phyloP scores from a whole-genome alignment of 1,140 invertebrate genomes.

The Bombus consobrinus region DNA sequence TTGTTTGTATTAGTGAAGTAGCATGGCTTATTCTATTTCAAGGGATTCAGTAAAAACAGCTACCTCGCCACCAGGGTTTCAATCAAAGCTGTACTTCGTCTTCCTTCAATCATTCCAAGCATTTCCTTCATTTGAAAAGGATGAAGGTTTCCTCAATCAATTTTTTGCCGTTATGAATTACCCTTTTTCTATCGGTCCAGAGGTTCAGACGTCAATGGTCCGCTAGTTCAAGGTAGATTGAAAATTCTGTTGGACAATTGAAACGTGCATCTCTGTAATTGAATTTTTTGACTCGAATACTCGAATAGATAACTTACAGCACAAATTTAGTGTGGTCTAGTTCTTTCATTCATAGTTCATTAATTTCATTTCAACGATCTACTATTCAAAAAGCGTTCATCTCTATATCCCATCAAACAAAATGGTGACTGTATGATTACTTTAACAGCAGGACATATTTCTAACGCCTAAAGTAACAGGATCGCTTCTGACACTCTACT shows the following conservation, averaged over 20 bases:
- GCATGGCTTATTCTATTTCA: background rate
- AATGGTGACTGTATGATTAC: background rate
- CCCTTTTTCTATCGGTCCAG: background rate
- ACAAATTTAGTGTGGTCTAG: too few species aligned
- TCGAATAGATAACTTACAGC: too few species aligned
- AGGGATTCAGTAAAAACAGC: background rate
- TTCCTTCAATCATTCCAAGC: background rate
- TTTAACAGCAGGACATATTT: background rate
- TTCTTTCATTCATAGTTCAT: background rate
- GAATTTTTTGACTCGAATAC: too few species aligned
- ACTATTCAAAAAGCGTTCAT: too few species aligned
- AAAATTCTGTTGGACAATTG: background rate
- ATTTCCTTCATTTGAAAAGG: background rate
- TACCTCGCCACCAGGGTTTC: background rate
- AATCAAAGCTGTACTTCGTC: background rate
- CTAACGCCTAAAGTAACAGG: background rate
- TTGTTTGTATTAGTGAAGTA: background rate
- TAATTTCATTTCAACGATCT: background rate
- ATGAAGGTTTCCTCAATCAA: background rate
- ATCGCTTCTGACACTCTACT: slow-evolving; percentile 5
- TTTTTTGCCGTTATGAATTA: background rate
- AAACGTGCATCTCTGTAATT: background rate
- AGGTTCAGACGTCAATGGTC: background rate
- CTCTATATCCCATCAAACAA: background rate
- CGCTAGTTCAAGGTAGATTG: background rate